Percentiles rank a stretch among this genome's conserved stretches.
Evolutionary conservation across 2,113 vertebrate species (phyloP).

Genomic region (Ctenodactylus gundi): DNA sequence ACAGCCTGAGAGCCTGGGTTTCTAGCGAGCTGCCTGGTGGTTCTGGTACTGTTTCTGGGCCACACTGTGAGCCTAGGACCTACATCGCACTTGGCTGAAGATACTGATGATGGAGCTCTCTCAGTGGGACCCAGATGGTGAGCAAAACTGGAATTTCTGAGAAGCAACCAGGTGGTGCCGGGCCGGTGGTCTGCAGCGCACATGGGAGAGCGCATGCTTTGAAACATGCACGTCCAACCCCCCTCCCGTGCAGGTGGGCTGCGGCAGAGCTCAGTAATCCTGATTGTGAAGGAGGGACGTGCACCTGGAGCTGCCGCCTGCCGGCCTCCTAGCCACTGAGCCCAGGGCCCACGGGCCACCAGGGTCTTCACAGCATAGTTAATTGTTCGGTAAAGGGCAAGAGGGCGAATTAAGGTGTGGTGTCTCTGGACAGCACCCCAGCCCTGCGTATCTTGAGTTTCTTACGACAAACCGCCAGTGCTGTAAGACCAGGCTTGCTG

Average conservation of each 20-base stretch:
- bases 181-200: slow-evolving; percentile 5
- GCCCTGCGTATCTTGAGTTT: background rate
- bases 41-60: background rate
- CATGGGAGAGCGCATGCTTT: slow-evolving; percentile 41
- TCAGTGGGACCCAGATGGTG: slow-evolving; percentile 52
- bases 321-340: background rate
- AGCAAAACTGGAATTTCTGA: slow-evolving; percentile 48
- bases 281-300: too few relatives aligned
- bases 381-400: background rate
- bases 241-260: background rate
- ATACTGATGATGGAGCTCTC: slow-evolving; percentile 27
- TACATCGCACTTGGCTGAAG: slow-evolving; percentile 26
- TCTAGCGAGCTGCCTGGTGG: background rate
- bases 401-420: background rate
- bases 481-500: background rate
- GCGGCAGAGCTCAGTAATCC: too few relatives aligned
- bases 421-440: background rate
- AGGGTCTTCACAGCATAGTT: background rate
- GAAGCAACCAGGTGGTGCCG: slow-evolving; percentile 52
- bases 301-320: too few relatives aligned
- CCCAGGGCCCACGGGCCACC: too few relatives aligned
- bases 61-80: slow-evolving; percentile 6
- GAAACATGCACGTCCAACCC: background rate
- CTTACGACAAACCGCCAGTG: background rate
- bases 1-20: background rate